These are phyloP conservation scores for Brachionus angularis DNA, from an alignment of 1,140 invertebrate genomes.

Conservation along the genomic window DNA sequence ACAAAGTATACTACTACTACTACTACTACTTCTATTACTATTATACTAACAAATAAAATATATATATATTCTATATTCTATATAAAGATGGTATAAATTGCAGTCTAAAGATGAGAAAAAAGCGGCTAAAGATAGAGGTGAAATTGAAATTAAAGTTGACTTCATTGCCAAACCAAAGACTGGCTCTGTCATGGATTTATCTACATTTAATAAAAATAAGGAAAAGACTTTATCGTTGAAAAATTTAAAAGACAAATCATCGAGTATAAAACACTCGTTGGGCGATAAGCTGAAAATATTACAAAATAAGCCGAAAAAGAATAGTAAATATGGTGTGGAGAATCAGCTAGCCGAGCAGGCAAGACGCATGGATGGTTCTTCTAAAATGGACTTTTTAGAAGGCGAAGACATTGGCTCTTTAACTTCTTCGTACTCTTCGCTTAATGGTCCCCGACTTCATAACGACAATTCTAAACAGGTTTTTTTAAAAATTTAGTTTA, in stretches of 20 bases:
- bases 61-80: no score
- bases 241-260: slow-evolving; percentile 34
- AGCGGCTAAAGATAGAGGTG: slow-evolving; percentile 19
- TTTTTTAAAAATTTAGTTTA: neutral
- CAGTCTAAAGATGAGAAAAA: slow-evolving; percentile 32
- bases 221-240: slow-evolving; percentile 29
- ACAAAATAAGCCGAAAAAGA: neutral
- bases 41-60: no score
- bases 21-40: no score
- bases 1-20: no score
- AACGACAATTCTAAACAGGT: neutral
- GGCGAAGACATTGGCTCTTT: slow-evolving; percentile 35
- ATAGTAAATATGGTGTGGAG: no score
- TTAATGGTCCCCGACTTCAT: neutral
- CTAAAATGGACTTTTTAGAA: slow-evolving; percentile 41
- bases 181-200: slow-evolving; percentile 33
- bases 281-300: slow-evolving; percentile 28
- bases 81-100: slow-evolving; percentile 36
- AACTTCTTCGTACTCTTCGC: slow-evolving; percentile 28
- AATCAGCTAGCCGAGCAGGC: slow-evolving; percentile 37
- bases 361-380: slow-evolving; percentile 20
- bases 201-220: slow-evolving; percentile 18
- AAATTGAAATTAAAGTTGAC: slow-evolving; percentile 23
- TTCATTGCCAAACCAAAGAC: slow-evolving; percentile 29
- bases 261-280: slow-evolving; percentile 18